A percentile compares a stretch with the other conserved stretches of the same genome.
These are phyloP conservation scores for Neoascia interrupta DNA, from an alignment of 2,888 invertebrate species.

Conservation along the genomic window DNA sequence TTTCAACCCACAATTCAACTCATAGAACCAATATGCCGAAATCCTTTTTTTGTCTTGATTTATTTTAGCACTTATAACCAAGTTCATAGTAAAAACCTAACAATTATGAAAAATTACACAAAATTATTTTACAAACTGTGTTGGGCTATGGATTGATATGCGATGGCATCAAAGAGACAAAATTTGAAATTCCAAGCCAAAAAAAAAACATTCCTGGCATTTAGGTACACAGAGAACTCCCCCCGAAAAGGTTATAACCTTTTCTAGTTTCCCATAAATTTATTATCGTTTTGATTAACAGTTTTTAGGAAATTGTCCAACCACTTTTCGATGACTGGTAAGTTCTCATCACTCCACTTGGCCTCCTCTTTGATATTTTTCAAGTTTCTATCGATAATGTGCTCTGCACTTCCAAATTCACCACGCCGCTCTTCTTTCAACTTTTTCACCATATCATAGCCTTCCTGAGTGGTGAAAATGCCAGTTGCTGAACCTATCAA, in stretches of 20 bases:
- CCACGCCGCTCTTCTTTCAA: constrained; percentile 84
- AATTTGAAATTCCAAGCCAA: constrained; percentile 20
- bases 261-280: constrained; percentile 73
- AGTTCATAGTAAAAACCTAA: too few species aligned
- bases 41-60: too few species aligned
- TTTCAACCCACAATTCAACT: too few species aligned
- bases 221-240: constrained; percentile 51
- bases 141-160: background rate
- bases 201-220: constrained; percentile 12
- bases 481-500: constrained; percentile 87
- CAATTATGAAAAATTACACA: too few species aligned
- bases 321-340: constrained; percentile 88
- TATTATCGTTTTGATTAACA: constrained; percentile 73
- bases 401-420: constrained; percentile 87
- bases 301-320: constrained; percentile 82
- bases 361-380: constrained; percentile 87
- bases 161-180: background rate
- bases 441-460: constrained; percentile 85
- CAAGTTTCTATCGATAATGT: constrained; percentile 86
- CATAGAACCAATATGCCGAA: too few species aligned
- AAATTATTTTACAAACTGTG: constrained; percentile 13
- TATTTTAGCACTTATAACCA: too few species aligned
- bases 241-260: background rate
- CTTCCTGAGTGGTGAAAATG: constrained; percentile 87
- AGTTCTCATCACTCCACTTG: constrained; percentile 87